Percentiles rank a stretch among this genome's conserved stretches.
These are phyloP conservation scores for Alloplasta piceator DNA, from an alignment of 2,888 invertebrate genomes.

Conservation along the genomic window DNA sequence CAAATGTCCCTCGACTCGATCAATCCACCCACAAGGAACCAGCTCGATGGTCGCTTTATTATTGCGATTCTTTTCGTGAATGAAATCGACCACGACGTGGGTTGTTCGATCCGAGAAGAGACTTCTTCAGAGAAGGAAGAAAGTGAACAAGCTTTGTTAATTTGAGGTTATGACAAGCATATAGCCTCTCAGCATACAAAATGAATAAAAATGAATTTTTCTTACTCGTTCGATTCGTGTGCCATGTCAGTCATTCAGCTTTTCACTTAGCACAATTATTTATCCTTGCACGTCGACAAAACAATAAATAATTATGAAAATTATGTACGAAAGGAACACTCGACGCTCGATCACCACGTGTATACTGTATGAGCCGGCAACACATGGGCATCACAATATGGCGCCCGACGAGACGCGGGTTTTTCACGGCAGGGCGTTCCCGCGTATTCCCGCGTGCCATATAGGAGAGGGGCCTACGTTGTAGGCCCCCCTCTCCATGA, in stretches of 20 bases:
- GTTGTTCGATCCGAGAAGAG: background rate
- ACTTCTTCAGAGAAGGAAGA: constrained; percentile 8
- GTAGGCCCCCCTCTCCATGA: too few relatives aligned
- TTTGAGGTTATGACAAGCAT: constrained; percentile 3
- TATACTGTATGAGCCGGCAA: too few relatives aligned
- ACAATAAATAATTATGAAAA: background rate
- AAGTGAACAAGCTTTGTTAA: background rate
- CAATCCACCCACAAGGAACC: constrained; percentile 16
- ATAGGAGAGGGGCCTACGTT: too few relatives aligned
- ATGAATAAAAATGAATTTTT: background rate
- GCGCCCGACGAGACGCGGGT: background rate
- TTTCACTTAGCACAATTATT: background rate
- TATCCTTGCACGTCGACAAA: background rate
- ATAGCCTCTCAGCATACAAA: background rate
- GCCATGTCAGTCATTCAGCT: constrained; percentile 1
- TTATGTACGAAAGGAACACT: too few relatives aligned
- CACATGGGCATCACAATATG: too few relatives aligned
- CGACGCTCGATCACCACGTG: too few relatives aligned
- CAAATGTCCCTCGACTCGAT: constrained; percentile 13
- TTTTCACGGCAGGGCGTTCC: background rate
- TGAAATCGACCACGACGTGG: constrained; percentile 32
- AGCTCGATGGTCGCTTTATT: constrained; percentile 21
- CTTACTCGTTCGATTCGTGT: constrained; percentile 17
- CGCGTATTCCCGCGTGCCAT: too few relatives aligned
- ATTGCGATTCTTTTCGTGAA: constrained; percentile 1